These are phyloP conservation scores for Himantopus leucocephalus DNA, from an alignment of 2,113 vertebrate species.

Conservation along the genomic window DNA sequence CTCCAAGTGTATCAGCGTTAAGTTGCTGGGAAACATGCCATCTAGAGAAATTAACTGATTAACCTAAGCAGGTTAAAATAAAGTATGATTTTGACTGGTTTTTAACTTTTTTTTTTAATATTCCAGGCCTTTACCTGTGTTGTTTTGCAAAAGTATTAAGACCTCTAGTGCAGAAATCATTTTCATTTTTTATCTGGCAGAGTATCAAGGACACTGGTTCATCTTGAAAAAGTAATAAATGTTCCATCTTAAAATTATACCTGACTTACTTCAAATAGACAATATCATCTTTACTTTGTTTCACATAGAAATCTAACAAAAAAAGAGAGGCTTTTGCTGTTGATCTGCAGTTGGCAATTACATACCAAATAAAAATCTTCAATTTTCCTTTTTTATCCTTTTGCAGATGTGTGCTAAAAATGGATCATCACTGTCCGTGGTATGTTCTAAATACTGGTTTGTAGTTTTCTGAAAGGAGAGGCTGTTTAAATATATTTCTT, in stretches of 20 bases:
- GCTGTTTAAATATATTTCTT: not conserved
- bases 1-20: no score
- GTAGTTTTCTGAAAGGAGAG: not conserved
- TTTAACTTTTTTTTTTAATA: not conserved
- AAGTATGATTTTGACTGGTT: not conserved
- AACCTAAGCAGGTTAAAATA: not conserved
- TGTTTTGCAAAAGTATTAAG: not conserved
- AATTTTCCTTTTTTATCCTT: not conserved
- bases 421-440: slow-evolving; percentile 99
- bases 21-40: not conserved
- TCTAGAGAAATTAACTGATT: not conserved
- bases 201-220: not conserved
- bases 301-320: not conserved
- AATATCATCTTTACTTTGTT: not conserved
- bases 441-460: slow-evolving; percentile 67
- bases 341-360: not conserved
- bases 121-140: not conserved
- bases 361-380: not conserved
- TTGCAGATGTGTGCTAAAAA: slow-evolving; percentile 93
- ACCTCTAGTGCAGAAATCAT: not conserved
- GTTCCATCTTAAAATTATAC: not conserved
- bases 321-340: not conserved
- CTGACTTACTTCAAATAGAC: not conserved
- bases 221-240: not conserved
- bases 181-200: not conserved